Conservation (phyloP, 2,797 vertebrate genomes). For the Okamejei kenojei region DNA sequence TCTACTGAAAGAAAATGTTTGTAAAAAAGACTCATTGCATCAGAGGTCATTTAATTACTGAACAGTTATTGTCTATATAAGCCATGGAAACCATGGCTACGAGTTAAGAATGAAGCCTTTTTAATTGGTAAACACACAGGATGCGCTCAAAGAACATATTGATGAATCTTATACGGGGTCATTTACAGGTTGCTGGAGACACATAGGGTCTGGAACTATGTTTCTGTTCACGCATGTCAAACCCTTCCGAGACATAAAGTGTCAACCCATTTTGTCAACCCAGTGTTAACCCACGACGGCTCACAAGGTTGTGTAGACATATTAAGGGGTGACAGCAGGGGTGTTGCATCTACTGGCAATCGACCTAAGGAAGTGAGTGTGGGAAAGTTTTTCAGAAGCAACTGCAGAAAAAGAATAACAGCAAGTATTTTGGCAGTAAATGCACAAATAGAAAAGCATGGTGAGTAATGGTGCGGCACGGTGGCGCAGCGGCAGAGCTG, state of each 20-base stretch:
- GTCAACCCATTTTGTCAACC: too few species aligned
- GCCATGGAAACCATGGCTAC: neutral
- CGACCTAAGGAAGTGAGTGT: neutral
- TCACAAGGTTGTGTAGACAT: neutral
- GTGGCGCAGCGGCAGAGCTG: too few species aligned
- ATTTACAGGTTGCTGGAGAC: neutral
- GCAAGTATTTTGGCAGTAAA: conserved; percentile 4
- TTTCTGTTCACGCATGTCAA: neutral
- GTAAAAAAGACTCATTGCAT: neutral
- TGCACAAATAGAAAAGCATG: neutral
- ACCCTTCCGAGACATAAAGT: neutral
- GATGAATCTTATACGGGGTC: neutral
- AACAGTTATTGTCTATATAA: neutral
- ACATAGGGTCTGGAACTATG: neutral
- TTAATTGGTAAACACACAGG: conserved; percentile 12
- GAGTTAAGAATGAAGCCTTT: neutral
- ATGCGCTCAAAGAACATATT: neutral
- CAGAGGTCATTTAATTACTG: neutral
- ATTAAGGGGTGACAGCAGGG: neutral
- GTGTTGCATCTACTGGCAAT: neutral
- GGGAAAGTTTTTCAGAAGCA: neutral
- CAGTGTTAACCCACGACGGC: neutral
- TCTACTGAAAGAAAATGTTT: neutral
- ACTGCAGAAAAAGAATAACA: neutral
- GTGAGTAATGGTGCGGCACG: neutral